These are phyloP conservation scores for Choloepus didactylus DNA, from an alignment of 2,797 vertebrate species.

Conservation along the genomic window DNA sequence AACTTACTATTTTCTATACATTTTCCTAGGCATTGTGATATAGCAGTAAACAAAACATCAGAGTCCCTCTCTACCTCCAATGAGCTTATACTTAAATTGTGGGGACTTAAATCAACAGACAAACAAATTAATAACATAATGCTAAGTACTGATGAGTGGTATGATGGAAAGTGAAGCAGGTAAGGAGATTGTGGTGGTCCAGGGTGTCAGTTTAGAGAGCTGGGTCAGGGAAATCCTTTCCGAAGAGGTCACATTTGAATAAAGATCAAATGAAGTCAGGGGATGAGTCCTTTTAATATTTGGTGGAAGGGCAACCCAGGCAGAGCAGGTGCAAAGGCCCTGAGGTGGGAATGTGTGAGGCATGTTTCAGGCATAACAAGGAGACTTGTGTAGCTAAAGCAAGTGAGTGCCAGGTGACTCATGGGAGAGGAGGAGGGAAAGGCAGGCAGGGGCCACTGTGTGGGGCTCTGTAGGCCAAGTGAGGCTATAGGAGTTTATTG, in stretches of 20 bases:
- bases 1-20: background rate
- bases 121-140: background rate
- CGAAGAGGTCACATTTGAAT: background rate
- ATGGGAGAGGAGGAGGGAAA: background rate
- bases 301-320: background rate
- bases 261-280: background rate
- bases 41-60: background rate
- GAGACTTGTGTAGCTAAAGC: background rate
- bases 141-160: background rate
- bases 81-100: background rate
- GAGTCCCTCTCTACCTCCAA: background rate
- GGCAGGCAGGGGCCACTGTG: background rate
- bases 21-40: slow-evolving; percentile 35
- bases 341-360: background rate
- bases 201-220: background rate
- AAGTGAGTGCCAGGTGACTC: background rate
- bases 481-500: background rate
- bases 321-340: background rate
- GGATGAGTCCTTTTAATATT: background rate
- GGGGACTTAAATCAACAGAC: background rate
- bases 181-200: background rate
- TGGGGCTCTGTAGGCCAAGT: background rate
- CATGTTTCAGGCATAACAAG: background rate
- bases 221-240: background rate
- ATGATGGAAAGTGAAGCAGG: background rate